Evolutionary conservation across 2,797 vertebrate species (phyloP).

Genomic region (Heliangelus exortis): DNA sequence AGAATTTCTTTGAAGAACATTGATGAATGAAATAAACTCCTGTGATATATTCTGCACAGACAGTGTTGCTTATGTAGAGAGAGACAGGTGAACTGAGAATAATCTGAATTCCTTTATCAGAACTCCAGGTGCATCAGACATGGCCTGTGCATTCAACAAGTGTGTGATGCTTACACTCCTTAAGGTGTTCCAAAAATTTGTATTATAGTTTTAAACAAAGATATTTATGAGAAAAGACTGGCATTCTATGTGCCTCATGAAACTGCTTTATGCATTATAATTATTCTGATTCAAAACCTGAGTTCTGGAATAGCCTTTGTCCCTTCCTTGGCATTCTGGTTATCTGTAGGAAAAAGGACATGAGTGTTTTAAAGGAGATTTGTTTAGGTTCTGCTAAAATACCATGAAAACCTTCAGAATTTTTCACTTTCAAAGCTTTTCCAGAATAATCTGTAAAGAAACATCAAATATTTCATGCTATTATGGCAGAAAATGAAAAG

Average conservation of each 20-base stretch:
- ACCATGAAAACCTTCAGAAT: constrained; percentile 29
- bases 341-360: background rate
- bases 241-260: background rate
- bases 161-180: rapidly evolving
- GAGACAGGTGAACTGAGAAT: background rate
- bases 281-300: background rate
- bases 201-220: background rate
- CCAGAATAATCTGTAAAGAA: constrained; percentile 73
- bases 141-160: background rate
- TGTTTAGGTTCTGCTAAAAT: constrained; percentile 14
- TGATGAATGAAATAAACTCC: background rate
- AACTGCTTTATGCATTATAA: background rate
- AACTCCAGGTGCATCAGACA: rapidly evolving
- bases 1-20: background rate
- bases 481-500: constrained; percentile 76
- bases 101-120: background rate
- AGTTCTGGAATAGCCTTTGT: background rate
- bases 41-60: background rate
- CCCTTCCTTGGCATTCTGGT: background rate
- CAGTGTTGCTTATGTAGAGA: background rate
- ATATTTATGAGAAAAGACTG: background rate
- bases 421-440: constrained; percentile 63
- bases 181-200: background rate
- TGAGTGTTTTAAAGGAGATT: background rate
- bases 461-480: constrained; percentile 74